A percentile compares a stretch with the other conserved stretches of the same genome.
These are phyloP conservation scores for Phrynosoma blainvillii DNA, from an alignment of 2,113 vertebrate species.

Conservation along the genomic window DNA sequence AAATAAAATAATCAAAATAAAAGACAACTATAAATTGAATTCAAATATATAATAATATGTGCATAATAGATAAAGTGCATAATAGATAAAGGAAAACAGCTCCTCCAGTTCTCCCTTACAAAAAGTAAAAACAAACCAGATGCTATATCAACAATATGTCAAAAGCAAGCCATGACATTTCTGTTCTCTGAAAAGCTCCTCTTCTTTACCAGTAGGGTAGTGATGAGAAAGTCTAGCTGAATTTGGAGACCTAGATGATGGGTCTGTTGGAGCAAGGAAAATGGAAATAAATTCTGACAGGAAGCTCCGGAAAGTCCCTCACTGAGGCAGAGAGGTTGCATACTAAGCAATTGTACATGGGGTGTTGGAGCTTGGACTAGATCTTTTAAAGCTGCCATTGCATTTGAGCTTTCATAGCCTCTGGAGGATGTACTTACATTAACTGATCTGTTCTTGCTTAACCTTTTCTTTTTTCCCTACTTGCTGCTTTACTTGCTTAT, in stretches of 20 bases:
- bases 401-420: conserved; percentile 77
- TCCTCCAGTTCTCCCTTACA: neutral
- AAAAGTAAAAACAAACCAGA: neutral
- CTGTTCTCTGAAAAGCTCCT: neutral
- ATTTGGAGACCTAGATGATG: neutral
- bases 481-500: conserved; percentile 87
- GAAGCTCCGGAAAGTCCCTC: neutral
- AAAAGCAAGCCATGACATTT: neutral
- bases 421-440: conserved; percentile 79
- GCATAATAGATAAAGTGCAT: neutral
- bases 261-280: neutral
- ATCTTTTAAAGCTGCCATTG: conserved; percentile 78
- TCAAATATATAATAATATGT: neutral
- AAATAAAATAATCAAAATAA: neutral
- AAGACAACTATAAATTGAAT: neutral
- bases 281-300: neutral
- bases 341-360: neutral
- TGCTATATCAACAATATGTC: neutral
- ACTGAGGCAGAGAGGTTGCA: neutral
- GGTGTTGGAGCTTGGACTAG: conserved; percentile 34
- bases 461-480: conserved; percentile 85
- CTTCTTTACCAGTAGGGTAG: neutral
- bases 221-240: neutral
- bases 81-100: neutral
- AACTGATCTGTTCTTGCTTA: conserved; percentile 89